Conservation (phyloP, 37 sponge, comb jelly and placozoan genomes). For the Eunapius fragilis region DNA sequence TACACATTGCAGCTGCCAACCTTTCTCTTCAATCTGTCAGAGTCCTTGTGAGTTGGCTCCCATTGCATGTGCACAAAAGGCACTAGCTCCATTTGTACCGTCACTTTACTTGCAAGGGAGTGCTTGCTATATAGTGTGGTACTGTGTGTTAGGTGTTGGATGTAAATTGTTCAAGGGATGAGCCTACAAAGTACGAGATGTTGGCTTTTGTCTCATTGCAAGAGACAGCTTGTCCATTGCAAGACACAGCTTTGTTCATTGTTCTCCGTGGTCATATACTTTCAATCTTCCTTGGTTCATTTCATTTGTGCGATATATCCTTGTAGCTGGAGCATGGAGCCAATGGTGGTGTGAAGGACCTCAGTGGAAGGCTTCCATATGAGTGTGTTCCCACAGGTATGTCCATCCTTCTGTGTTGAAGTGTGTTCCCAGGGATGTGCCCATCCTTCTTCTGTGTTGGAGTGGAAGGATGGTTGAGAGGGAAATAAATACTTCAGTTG, state of each 20-base stretch:
- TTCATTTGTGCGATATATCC: not conserved
- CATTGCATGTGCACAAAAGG: no score
- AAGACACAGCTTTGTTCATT: not conserved
- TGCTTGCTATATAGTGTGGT: not conserved
- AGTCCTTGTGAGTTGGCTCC: constrained; percentile 46
- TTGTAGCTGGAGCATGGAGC: constrained; percentile 43
- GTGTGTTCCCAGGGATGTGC: not conserved
- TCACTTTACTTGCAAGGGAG: no score
- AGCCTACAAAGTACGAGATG: not conserved
- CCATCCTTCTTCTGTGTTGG: no score
- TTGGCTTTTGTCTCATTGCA: not conserved
- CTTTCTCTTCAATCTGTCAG: constrained; percentile 50
- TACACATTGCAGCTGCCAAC: constrained; percentile 88
- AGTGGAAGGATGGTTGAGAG: not conserved
- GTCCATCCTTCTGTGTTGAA: not conserved
- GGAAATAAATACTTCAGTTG: no score
- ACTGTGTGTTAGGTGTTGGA: not conserved
- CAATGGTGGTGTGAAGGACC: constrained; percentile 39
- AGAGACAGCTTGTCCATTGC: not conserved
- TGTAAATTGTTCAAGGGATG: not conserved
- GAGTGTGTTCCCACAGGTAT: constrained; percentile 57
- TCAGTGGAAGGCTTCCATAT: constrained; percentile 28
- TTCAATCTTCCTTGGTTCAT: not conserved
- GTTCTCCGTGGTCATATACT: not conserved
- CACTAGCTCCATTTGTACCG: no score